phyloP scores from a whole-genome alignment of 2,113 vertebrate species.

The Shinisaurus crocodilurus region DNA sequence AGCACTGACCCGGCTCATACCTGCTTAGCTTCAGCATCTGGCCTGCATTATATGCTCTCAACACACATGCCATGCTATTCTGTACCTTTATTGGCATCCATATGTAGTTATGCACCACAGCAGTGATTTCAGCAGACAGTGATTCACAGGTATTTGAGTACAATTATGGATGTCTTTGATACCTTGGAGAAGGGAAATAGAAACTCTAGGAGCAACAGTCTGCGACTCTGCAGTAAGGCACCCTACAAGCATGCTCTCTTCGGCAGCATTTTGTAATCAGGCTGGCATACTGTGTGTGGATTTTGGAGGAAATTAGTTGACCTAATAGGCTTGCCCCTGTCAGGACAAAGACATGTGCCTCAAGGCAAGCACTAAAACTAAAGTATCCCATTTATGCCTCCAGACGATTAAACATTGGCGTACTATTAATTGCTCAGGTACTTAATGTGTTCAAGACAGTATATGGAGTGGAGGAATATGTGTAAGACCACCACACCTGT shows the following conservation, averaged over 20 bases:
- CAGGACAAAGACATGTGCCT: not conserved
- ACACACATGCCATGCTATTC: not conserved
- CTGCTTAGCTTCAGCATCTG: too few species aligned
- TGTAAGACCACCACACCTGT: not conserved
- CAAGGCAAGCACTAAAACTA: not conserved
- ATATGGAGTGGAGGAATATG: not conserved
- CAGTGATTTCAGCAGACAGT: not conserved
- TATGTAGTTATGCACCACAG: not conserved
- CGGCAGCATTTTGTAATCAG: not conserved
- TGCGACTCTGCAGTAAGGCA: not conserved
- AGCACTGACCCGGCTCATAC: too few species aligned
- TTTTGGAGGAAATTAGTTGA: not conserved
- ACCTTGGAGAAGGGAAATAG: not conserved
- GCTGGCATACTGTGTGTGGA: not conserved
- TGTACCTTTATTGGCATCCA: not conserved
- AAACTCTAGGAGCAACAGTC: not conserved
- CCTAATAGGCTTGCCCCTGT: not conserved
- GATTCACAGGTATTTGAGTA: not conserved
- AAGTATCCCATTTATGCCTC: not conserved
- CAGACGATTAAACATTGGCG: not conserved
- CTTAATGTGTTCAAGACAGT: not conserved
- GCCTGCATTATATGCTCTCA: too few species aligned
- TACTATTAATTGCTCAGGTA: not conserved
- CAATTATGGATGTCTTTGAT: not conserved
- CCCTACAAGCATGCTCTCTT: not conserved